A percentile compares a stretch with the other conserved stretches of the same genome.
Evolutionary conservation across 2,888 invertebrate genomes (phyloP).

Genomic region (Pherbina coryleti): DNA sequence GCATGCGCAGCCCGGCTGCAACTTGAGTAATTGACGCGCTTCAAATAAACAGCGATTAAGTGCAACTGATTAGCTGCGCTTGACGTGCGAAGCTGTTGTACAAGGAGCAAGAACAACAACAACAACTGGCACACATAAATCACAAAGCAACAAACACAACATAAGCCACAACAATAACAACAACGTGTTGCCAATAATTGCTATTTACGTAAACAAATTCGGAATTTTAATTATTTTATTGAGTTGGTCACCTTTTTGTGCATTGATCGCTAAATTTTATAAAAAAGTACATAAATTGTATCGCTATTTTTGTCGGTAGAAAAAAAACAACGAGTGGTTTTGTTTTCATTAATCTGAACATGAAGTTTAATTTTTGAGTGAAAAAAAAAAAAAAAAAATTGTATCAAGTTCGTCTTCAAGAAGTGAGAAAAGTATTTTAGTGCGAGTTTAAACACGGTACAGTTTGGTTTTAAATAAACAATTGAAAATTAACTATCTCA

Average conservation of each 20-base stretch:
- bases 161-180: constrained; percentile 1
- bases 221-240: constrained; percentile 28
- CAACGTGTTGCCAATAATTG: constrained; percentile 2
- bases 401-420: background rate
- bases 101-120: constrained; percentile 17
- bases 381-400: background rate
- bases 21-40: constrained; percentile 18
- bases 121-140: background rate
- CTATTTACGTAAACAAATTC: constrained; percentile 2
- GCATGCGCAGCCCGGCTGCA: constrained; percentile 22
- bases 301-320: background rate
- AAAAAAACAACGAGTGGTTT: background rate
- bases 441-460: too few species aligned
- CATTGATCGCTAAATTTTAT: constrained; percentile 4
- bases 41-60: constrained; percentile 19
- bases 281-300: background rate
- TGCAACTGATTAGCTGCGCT: background rate
- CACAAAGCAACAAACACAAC: constrained; percentile 7
- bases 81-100: background rate
- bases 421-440: too few species aligned
- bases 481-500: too few species aligned
- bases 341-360: background rate
- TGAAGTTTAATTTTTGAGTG: background rate
- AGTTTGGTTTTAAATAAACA: too few species aligned
- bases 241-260: constrained; percentile 17